Percentiles rank a stretch among this genome's conserved stretches.
These are phyloP conservation scores for Speoplatyrhinus poulsoni DNA, from an alignment of 2,113 vertebrate genomes.

Conservation along the genomic window DNA sequence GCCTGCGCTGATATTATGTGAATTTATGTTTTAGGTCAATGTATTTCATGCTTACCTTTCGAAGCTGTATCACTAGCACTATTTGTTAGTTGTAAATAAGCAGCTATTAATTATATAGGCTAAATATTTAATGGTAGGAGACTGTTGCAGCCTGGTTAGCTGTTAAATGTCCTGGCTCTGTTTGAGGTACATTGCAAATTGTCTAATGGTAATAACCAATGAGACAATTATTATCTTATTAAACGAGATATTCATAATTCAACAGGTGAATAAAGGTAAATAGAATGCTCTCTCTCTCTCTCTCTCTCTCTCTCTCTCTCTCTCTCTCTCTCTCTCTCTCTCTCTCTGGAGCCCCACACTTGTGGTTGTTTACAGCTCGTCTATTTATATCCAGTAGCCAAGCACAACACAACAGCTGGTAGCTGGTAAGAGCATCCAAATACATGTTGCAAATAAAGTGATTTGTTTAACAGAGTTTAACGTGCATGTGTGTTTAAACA, in stretches of 20 bases:
- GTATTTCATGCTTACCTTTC: not conserved
- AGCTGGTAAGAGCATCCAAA: constrained; percentile 38
- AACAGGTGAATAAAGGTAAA: not conserved
- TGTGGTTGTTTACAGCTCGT: constrained; percentile 49
- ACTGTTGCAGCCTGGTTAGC: not conserved
- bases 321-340: no score
- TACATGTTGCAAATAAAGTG: not conserved
- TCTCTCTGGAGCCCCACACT: constrained; percentile 7
- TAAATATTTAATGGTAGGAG: no score
- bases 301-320: no score
- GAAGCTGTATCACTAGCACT: no score
- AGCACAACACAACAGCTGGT: constrained; percentile 42
- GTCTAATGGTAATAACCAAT: not conserved
- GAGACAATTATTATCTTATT: not conserved
- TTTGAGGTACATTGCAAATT: not conserved
- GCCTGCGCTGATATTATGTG: not conserved
- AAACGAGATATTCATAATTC: constrained; percentile 13
- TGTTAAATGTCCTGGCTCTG: not conserved
- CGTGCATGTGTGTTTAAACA: not conserved
- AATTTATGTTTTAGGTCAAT: not conserved
- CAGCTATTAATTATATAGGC: no score
- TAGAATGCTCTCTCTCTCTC: no score
- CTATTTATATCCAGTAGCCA: constrained; percentile 60
- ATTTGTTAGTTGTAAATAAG: no score
- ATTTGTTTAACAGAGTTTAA: not conserved